Conservation (phyloP, 2,888 invertebrate species). For the Merodon equestris region DNA sequence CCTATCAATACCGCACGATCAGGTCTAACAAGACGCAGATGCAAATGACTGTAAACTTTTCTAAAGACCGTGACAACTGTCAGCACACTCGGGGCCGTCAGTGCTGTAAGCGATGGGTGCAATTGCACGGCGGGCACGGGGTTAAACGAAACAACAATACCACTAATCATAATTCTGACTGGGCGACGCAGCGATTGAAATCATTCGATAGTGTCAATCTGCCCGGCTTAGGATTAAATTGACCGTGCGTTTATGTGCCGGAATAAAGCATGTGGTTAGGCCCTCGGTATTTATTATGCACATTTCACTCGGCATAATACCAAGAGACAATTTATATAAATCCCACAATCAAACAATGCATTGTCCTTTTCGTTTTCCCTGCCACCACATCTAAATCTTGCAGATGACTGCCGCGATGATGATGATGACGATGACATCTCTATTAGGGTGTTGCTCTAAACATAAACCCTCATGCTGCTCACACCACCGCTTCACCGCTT, state of each 20-base stretch:
- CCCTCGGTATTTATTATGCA: slow-evolving; percentile 58
- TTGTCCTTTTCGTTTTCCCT: slow-evolving; percentile 37
- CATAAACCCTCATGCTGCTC: slow-evolving; percentile 55
- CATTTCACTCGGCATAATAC: slow-evolving; percentile 56
- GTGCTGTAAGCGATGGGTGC: slow-evolving; percentile 20
- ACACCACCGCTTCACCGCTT: slow-evolving; percentile 60
- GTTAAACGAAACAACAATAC: slow-evolving; percentile 39
- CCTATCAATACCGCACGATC: slow-evolving; percentile 62
- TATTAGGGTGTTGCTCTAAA: slow-evolving; percentile 53
- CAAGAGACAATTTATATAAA: slow-evolving; percentile 69
- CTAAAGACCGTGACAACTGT: too few relatives aligned
- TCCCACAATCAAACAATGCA: slow-evolving; percentile 64
- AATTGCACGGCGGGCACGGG: slow-evolving; percentile 35
- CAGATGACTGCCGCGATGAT: slow-evolving; percentile 20
- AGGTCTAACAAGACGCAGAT: slow-evolving; percentile 41
- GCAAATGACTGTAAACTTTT: slow-evolving; percentile 43
- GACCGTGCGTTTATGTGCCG: slow-evolving; percentile 72
- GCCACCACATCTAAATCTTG: slow-evolving; percentile 24
- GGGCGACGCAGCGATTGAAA: slow-evolving; percentile 40
- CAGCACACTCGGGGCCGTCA: neutral
- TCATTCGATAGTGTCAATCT: slow-evolving; percentile 63
- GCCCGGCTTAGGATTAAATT: slow-evolving; percentile 77
- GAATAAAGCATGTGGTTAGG: slow-evolving; percentile 68
- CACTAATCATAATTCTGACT: slow-evolving; percentile 54
- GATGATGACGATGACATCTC: slow-evolving; percentile 62